These are phyloP conservation scores for Ptyas mucosa DNA, from an alignment of 2,113 vertebrate genomes.

Conservation along the genomic window DNA sequence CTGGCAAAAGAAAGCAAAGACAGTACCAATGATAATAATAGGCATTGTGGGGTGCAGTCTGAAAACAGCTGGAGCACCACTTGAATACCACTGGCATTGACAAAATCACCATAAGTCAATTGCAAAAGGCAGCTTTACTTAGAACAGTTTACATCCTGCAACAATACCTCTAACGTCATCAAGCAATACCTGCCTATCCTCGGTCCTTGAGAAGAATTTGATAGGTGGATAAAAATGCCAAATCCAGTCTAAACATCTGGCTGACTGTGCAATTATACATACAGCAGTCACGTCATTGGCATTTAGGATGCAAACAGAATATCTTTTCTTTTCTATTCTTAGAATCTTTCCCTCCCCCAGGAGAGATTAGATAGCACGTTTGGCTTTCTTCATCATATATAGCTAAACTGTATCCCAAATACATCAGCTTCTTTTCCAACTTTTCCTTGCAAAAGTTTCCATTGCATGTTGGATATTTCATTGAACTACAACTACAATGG, in stretches of 20 bases:
- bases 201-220: not conserved
- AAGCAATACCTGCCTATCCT: not conserved
- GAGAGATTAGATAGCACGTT: constrained; percentile 18
- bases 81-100: not conserved
- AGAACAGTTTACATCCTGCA: not conserved
- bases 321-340: not conserved
- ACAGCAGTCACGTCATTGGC: not conserved
- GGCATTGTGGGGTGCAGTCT: not conserved
- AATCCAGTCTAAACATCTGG: not conserved
- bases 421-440: not conserved
- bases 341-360: constrained; percentile 6
- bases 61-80: not conserved
- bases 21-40: not conserved
- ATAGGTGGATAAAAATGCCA: not conserved
- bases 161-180: not conserved
- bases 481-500: not conserved
- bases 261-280: not conserved
- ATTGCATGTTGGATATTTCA: not conserved
- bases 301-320: not conserved
- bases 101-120: not conserved
- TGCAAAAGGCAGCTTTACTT: not conserved
- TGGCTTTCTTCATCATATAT: not conserved
- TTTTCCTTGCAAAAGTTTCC: not conserved
- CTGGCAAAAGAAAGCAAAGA: not conserved
- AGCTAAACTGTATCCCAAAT: not conserved